Conservation (phyloP, 2,113 vertebrate genomes). For the Gambusia affinis region DNA sequence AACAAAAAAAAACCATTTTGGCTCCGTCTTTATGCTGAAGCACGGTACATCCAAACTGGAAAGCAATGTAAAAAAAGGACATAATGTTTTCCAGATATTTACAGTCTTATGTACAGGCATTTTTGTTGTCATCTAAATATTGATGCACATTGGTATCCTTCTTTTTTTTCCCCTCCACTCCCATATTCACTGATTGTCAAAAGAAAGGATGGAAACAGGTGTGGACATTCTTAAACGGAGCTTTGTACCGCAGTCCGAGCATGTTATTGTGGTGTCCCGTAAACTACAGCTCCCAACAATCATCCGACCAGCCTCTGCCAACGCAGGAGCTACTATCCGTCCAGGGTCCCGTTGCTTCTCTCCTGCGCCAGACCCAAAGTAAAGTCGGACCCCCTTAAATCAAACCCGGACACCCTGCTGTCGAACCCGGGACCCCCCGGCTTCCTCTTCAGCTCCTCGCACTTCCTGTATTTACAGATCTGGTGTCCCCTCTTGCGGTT, state of each 20-base stretch:
- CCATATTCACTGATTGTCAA: slow-evolving; percentile 77
- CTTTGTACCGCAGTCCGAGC: slow-evolving; percentile 50
- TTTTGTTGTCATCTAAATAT: slow-evolving; percentile 69
- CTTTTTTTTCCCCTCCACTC: slow-evolving; percentile 60
- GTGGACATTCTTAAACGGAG: slow-evolving; percentile 72
- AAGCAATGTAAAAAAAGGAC: slow-evolving; percentile 78
- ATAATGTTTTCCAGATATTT: slow-evolving; percentile 79
- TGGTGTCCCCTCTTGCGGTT: slow-evolving; percentile 99
- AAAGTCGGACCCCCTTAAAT: slow-evolving; percentile 77
- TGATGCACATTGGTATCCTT: slow-evolving; percentile 74
- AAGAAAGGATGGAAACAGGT: slow-evolving; percentile 76
- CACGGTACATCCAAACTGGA: slow-evolving; percentile 78
- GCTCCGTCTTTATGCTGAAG: slow-evolving; percentile 68
- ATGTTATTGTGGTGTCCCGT: slow-evolving; percentile 52
- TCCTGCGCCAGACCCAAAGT: slow-evolving; percentile 76
- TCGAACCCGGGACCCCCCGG: slow-evolving; percentile 82
- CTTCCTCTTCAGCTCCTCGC: slow-evolving; percentile 99
- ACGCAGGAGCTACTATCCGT: slow-evolving; percentile 65
- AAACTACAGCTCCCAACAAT: slow-evolving; percentile 69
- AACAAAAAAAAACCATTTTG: slow-evolving; percentile 63
- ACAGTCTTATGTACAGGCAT: slow-evolving; percentile 76
- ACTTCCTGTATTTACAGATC: slow-evolving; percentile 99
- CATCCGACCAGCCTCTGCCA: slow-evolving; percentile 60
- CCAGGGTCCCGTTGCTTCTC: slow-evolving; percentile 66
- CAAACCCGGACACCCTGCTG: slow-evolving; percentile 74